These are phyloP conservation scores for Eriocheir sinensis DNA, from an alignment of 1,140 invertebrate species.

Conservation along the genomic window DNA sequence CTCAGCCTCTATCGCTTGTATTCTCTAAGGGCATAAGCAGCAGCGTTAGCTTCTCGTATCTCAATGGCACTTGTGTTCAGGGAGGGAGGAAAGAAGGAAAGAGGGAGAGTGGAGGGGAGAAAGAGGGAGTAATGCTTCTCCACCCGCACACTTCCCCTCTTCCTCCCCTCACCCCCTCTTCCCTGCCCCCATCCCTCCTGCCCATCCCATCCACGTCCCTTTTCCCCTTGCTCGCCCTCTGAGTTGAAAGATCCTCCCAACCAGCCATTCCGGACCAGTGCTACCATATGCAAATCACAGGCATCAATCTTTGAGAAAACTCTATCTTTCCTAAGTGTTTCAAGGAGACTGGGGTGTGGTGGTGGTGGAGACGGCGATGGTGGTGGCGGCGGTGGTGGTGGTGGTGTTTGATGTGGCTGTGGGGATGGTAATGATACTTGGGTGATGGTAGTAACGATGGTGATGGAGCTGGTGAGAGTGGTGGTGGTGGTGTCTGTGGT, in stretches of 20 bases:
- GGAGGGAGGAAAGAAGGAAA: not conserved
- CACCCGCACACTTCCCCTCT: not conserved
- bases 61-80: not conserved
- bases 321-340: conserved; percentile 75
- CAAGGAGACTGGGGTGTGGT: not conserved
- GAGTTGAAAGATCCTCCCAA: not conserved
- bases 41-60: not conserved
- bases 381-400: not conserved
- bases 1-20: not conserved
- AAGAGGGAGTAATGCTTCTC: not conserved
- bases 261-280: conserved; percentile 56
- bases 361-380: not conserved
- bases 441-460: not conserved
- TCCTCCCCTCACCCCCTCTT: not conserved
- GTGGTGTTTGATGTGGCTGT: not conserved
- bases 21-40: not conserved
- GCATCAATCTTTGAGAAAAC: conserved; percentile 73
- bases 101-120: not conserved
- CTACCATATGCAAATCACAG: conserved; percentile 72
- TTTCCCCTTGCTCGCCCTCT: not conserved
- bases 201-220: not conserved
- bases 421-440: not conserved
- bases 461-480: not conserved
- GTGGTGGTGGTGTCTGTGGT: not conserved
- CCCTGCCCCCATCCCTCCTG: not conserved